phyloP scores from a whole-genome alignment of 2,888 invertebrate species.

The Callyntrura sp. region DNA sequence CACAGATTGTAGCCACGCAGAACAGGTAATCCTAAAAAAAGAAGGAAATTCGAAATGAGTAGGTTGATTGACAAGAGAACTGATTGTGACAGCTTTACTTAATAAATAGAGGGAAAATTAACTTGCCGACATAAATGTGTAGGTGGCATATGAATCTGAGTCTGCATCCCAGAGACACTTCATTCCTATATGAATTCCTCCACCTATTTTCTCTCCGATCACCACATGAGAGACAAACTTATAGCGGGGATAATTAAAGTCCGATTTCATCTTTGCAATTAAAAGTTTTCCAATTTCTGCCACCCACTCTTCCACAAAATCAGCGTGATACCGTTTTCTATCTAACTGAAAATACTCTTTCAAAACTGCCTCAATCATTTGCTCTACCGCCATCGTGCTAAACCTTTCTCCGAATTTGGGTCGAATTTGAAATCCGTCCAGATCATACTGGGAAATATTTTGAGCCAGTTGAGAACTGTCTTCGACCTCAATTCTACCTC shows the following conservation, averaged over 20 bases:
- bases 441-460: conserved; percentile 68
- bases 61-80: too few relatives aligned
- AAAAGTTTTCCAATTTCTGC: conserved; percentile 78
- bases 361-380: conserved; percentile 77
- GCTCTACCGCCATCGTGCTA: conserved; percentile 76
- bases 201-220: conserved; percentile 82
- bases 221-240: conserved; percentile 80
- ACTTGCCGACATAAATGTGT: conserved; percentile 81
- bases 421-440: conserved; percentile 81
- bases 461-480: conserved; percentile 60
- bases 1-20: conserved; percentile 81
- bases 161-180: conserved; percentile 82
- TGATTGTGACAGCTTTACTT: too few relatives aligned
- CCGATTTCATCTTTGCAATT: conserved; percentile 71
- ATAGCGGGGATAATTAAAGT: conserved; percentile 82
- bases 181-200: conserved; percentile 82
- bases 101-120: neutral
- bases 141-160: conserved; percentile 82
- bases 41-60: too few relatives aligned
- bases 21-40: conserved; percentile 80
- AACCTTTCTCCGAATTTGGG: conserved; percentile 81
- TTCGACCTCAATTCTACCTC: conserved; percentile 70
- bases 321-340: conserved; percentile 75
- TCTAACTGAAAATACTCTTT: conserved; percentile 77
- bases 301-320: conserved; percentile 79